Evolutionary conservation across 2,888 invertebrate species (phyloP), one percentile per base, ranked within the genome.

Genomic region (Branchipolynoe longqiensis): DNA sequence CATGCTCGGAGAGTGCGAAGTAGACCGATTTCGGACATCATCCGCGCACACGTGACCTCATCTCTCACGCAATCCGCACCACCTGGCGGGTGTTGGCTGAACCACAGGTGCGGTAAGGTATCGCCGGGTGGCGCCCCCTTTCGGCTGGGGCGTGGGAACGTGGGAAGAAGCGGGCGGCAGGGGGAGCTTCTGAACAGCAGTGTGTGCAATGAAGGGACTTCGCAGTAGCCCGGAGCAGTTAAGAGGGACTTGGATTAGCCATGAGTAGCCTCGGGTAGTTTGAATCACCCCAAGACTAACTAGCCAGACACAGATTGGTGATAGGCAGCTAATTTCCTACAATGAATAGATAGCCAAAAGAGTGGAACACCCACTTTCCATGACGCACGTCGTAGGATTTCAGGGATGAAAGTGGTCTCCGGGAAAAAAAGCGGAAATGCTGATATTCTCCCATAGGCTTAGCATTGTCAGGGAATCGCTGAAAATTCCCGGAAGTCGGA

Each of bases 1-100:
- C 48, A 12, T 8, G 48, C 48, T 18, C 48, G 48, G 8, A 12
- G 36, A 22, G 69, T 14, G 69, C 38, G 36, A 69, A 69, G 36
- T 69, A n/a, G 69, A 38, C 69, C 69, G 38, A 69, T 69, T n/a
- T 36, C 36, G 69, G 69, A 69, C 69, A 36, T 6, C 69, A 33
- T 33, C 69, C 18, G 33, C 38, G 69, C 69, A 69, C 69, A 38
- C 69, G 38, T 69, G 69, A 69, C 69, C 69, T 38, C 69, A 36
- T 69, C 69, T 69, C 14, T 69, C 69, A 69, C 69, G 69, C 38
- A 33, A 69, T 38, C 69, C 33, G 8, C 48, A n/a, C 56, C 56
- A 3, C 56, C 56, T 56, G 56, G 56, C 56, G 56, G 56, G n/a
- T 1, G 18, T 12, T 12, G 12, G 62, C 28, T 1, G 62, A 14